Evolutionary conservation across 2,888 invertebrate genomes (phyloP), one percentile per base, ranked within the genome.

Genomic region (Apoda limacodes): DNA sequence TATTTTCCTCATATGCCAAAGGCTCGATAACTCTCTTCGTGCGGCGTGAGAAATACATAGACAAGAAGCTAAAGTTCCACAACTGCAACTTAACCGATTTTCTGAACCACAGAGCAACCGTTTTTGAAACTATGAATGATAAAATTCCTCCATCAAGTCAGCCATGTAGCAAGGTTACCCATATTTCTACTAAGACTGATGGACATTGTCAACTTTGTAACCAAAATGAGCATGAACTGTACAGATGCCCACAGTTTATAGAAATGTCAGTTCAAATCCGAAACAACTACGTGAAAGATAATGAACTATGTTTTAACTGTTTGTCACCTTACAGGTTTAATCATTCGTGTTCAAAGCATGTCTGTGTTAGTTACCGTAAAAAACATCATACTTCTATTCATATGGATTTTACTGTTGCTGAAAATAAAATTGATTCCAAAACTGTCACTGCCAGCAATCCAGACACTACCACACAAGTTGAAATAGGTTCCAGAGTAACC

Each of bases 31-130:
- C n/a, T 36, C 32, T 6, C 10, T 36, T 5, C 13, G 36, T 7
- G 36, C 32, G 2, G 29, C 36, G 4, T 36, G 36, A 32, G 36
- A 36, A 28, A 24, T 36, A 1, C 32, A 30, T 24, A 4, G 30
- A 1, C 29, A 36, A 15, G 29, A 32, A 12, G 19, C 20, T 13
- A 10, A 28, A 4, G 4, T 22, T 6, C 7, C 9, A 4, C 6
- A 4, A 22, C n/a, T 22, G 2, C 2, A 9, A 26, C 2, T 6
- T 28, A 4, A n/a, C 13, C n/a, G 28, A 20, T 7, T 21, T 20
- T 10, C 12, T 22, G 4, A 28, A 13, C 4, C 9, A 6, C 17
- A 5, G 17, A 5, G 7, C 7, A 7, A 17, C 17, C 5, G 17
- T 7, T 5, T 17, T 17, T 7, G n/a, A n/a, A 7, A 17, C 7